Base-by-base conservation (phyloP, 2,113 vertebrate genomes). In the Solenodon paradoxus region DNA sequence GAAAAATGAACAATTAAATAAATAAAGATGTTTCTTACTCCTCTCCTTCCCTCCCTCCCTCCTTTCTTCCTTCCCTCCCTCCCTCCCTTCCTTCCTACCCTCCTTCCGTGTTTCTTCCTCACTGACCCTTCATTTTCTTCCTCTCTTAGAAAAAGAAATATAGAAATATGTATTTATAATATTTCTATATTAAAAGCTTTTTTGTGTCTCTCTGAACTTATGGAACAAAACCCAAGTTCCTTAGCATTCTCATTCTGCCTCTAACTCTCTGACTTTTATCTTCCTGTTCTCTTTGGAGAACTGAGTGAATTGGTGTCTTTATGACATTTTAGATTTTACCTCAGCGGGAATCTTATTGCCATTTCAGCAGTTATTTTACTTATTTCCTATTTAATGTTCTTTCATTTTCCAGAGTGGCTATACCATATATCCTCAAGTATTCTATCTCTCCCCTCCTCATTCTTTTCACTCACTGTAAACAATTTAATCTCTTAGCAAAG, bases 241-340 rank as follows among this genome's bases (percentile, higher is more conserved):
- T 92, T 63, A 30, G 12, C 19, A 42, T 92, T 95, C 55, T 59
- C 35, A 20, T 49, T 79, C 30, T 75, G 20, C 47, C 24, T n/a
- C 24, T 89, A 35, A 26, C 71, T 79, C 45, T 71, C 51, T 83
- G 63, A 9, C 4, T 83, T 72, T 53, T 83, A 42, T 42, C 40
- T 77, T n/a, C 22, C 35, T 83, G 24, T 59, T 91, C 42, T 82
- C 40, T 74, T 84, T 79, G 57, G 63, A 72, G 64, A 78, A 53
- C 40, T 71, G 75, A 93, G 24, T 68, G 63, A 96, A 84, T 68
- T 66, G 47, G 63, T 79, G 28, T 83, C 87, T 91, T 96, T 78
- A 71, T 72, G 82, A 93, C 77, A 68, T 95, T 82, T 95, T 82
- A 64, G 47, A 42, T 64, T 83, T 91, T 83, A 45, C 61, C 40